Base-by-base conservation (phyloP, 2,888 invertebrate genomes). In the Hofmannophila pseudospretella region DNA sequence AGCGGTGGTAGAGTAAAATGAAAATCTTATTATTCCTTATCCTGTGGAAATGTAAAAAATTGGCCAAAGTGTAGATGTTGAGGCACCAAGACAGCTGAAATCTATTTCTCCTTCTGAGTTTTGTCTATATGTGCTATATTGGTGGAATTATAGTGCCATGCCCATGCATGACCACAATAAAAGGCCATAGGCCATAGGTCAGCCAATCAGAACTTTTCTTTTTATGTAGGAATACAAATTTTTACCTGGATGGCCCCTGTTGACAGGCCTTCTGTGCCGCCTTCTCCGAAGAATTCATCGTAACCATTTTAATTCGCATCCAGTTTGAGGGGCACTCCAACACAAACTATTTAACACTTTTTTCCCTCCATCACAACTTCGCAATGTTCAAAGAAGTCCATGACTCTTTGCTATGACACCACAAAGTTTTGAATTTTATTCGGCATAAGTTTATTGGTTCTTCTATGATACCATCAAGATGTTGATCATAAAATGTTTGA, bases 241-340 rank as follows among this genome's bases (percentile, higher is more conserved):
- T 2, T 11, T 27, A 84, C 86, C 82, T 82, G 33, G 86, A 86
- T 37, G 86, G 86, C 51, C 80, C 88, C 61, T 88, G 79, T 61
- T 78, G 85, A 74, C 81, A 85, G 69, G 88, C 85, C 74, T 85
- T 87, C 67, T 88, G 81, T 64, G 86, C 80, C 63, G 79, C 72
- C 85, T 88, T 88, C 40, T 88, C 87, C 8, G 80, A 72, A 44
- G 86, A 84, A 46, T 85, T 87, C 86, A 88, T 87, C 58, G 87
- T 88, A 64, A 88, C 87, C 87, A 88, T 88, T 76, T 67, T 86
- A 72, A 63, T 56, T 50, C 47, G 37, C 45, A 52, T 42, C 7
- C 20, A 20, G 32, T 42, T 33, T 38, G 13, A 30, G 44, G 42
- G 22, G 8, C 37, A 36, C 34, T 34, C n/a, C n/a, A 14, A 16